Evolutionary conservation across 2,888 invertebrate species (phyloP).

Genomic region (Cacoxenus indagator): DNA sequence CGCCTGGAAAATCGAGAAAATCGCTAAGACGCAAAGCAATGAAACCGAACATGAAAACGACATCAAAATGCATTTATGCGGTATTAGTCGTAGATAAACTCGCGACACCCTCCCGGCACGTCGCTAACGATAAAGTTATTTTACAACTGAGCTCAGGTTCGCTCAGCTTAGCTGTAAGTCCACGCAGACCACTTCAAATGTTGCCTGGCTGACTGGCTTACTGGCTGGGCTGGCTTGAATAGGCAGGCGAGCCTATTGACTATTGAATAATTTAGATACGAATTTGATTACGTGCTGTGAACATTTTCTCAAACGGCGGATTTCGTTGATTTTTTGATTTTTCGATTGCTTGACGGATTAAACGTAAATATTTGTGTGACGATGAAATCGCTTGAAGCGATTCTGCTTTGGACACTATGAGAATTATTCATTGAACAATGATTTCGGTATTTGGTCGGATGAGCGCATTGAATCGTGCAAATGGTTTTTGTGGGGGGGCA

Average conservation of each 20-base stretch:
- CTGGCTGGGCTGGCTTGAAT: no score
- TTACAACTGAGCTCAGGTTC: background rate
- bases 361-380: constrained; percentile 50
- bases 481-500: no score
- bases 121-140: background rate
- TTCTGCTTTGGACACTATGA: no score
- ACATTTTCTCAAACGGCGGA: background rate
- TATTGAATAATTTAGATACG: constrained; percentile 16
- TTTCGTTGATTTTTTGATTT: constrained; percentile 56
- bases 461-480: no score
- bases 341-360: constrained; percentile 61
- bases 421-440: no score
- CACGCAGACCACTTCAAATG: background rate
- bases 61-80: constrained; percentile 23
- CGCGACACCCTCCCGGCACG: background rate
- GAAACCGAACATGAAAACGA: background rate
- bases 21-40: background rate
- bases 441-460: no score
- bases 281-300: constrained; percentile 1
- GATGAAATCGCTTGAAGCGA: background rate
- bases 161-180: background rate
- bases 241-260: background rate
- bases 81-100: background rate
- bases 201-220: no score
- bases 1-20: background rate